These are phyloP conservation scores for Agrotis ipsilon DNA, from an alignment of 2,888 invertebrate genomes.

Conservation along the genomic window DNA sequence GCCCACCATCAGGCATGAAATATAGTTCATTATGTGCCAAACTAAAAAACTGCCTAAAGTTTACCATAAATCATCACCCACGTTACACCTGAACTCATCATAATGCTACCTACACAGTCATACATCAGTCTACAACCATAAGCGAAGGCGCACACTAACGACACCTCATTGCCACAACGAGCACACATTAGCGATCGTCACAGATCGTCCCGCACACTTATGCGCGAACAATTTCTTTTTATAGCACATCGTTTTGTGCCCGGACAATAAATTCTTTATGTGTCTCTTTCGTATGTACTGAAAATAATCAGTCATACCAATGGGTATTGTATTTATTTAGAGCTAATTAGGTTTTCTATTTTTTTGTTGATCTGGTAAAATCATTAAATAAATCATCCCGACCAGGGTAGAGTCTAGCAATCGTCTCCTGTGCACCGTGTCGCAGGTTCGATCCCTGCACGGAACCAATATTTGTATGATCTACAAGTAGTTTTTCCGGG, in stretches of 20 bases:
- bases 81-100: background rate
- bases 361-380: too few relatives aligned
- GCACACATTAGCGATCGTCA: conserved; percentile 49
- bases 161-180: conserved; percentile 42
- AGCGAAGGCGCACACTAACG: conserved; percentile 38
- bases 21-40: too few relatives aligned
- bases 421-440: too few relatives aligned
- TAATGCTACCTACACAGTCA: conserved; percentile 10
- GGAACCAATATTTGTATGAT: too few relatives aligned
- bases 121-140: conserved; percentile 10
- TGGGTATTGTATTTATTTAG: conserved; percentile 29
- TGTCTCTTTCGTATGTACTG: conserved; percentile 40
- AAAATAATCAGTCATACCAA: too few relatives aligned
- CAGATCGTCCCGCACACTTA: conserved; percentile 25
- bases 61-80: background rate
- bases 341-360: too few relatives aligned
- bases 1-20: too few relatives aligned
- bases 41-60: background rate
- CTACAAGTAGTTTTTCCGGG: too few relatives aligned
- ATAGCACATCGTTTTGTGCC: conserved; percentile 44
- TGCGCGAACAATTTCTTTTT: conserved; percentile 51
- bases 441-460: too few relatives aligned
- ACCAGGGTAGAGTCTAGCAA: too few relatives aligned
- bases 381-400: too few relatives aligned
- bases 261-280: conserved; percentile 57